Percentiles rank a stretch among this genome's conserved stretches.
Conservation (phyloP, 2,113 vertebrate species). For the Alosa alosa region DNA sequence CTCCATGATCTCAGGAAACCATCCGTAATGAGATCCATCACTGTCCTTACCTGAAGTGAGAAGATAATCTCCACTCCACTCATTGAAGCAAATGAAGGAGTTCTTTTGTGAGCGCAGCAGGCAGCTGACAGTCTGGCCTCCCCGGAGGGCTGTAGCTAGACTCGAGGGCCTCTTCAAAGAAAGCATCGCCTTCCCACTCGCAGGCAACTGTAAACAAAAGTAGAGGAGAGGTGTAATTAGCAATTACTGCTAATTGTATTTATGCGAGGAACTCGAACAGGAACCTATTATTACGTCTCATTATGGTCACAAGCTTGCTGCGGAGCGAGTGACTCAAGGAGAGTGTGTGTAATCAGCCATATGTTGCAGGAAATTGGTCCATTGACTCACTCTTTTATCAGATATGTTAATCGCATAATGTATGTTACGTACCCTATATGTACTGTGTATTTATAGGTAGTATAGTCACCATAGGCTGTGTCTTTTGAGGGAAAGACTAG, state of each 20-base stretch:
- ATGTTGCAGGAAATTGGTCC: constrained; percentile 4
- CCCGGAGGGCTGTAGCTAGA: neutral
- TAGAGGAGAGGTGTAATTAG: constrained; percentile 48
- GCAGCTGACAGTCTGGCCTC: neutral
- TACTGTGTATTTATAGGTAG: neutral
- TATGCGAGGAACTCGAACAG: constrained; percentile 41
- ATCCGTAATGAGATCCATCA: neutral
- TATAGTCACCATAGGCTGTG: neutral
- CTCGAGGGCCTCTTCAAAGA: neutral
- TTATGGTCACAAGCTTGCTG: constrained; percentile 25
- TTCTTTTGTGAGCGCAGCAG: neutral
- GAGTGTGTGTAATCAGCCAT: constrained; percentile 20
- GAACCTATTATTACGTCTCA: constrained; percentile 55
- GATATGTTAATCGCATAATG: neutral
- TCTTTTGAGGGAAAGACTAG: neutral
- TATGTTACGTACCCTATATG: no score
- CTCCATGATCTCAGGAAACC: neutral
- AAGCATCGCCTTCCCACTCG: neutral
- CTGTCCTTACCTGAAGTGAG: neutral
- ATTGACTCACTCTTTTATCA: neutral
- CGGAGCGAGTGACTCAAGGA: neutral
- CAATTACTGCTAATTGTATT: constrained; percentile 67
- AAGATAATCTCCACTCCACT: neutral
- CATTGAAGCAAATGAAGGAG: neutral
- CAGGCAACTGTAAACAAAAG: constrained; percentile 52